Base-by-base conservation (phyloP, 2,888 invertebrate genomes). In the Melipona beecheii region DNA sequence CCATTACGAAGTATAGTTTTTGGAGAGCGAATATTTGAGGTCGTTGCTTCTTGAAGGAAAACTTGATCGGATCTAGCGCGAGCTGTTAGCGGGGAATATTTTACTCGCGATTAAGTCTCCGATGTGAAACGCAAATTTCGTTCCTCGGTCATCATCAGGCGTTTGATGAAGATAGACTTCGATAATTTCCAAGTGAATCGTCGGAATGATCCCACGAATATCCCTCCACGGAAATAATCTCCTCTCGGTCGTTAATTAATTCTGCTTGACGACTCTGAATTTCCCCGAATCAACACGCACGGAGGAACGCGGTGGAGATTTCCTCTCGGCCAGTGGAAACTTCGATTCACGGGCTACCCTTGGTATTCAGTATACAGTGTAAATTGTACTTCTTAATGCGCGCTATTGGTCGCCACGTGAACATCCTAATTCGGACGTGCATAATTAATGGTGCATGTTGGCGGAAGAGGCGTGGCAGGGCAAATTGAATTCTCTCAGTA, bases 401-500 rank as follows among this genome's bases (percentile, higher is more conserved):
- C n/a, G n/a, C 52, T 65, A 73, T n/a, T 49, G 49, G 21, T 4
- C 17, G 13, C 50, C 19, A 43, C 27, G 49, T 31, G 56, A 75
- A 17, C 36, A 70, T 5, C 31, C 60, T 50, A 50, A 78, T 78
- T 58, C 70, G 54, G 56, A 58, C 54, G 43, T 54, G 62, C 58
- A 66, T 70, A 75, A 80, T 80, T 80, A 75, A 70, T 58, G 36
- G 70, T 50, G 24, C 58, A 43, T 75, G 75, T 56, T 52, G 27
- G 54, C 17, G 70, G 70, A 70, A 65, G 56, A 56, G 70, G 69
- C 49, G 69, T 36, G 64, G 24, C 75, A 65, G 54, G 50, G 64
- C 24, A 70, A 75, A 80, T 80, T 70, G 79, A 80, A 75, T 80
- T 75, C 69, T 79, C 75, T 75, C 56, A 50, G 75, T 65, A 65